A percentile compares a stretch with the other conserved stretches of the same genome.
These are phyloP conservation scores for Leguminivora glycinivorella DNA, from an alignment of 1,140 invertebrate species.

Conservation along the genomic window DNA sequence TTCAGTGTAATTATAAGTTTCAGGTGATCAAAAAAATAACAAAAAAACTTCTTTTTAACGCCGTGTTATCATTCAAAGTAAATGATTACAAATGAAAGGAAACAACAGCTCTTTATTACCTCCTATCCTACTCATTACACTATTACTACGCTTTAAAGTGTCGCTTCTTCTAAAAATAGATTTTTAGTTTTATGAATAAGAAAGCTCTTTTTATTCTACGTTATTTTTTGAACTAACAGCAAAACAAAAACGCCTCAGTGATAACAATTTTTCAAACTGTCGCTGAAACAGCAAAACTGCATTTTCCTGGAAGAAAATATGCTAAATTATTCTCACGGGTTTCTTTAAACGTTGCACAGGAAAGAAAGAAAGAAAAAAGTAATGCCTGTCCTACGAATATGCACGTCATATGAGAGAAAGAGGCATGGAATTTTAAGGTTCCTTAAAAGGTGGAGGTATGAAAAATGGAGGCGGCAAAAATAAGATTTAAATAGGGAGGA, in stretches of 20 bases:
- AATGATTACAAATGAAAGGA: no score
- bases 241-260: background rate
- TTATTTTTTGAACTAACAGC: no score
- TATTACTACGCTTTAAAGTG: no score
- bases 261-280: background rate
- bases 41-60: no score
- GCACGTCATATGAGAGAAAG: slow-evolving; percentile 21
- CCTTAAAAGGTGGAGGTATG: background rate
- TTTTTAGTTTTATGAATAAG: no score
- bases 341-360: slow-evolving; percentile 12
- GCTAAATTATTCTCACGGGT: background rate
- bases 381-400: background rate
- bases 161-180: no score
- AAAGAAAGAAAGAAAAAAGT: slow-evolving; percentile 10
- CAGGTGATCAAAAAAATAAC: no score
- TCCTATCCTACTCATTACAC: no score
- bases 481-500: no score
- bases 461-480: background rate
- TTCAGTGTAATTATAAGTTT: no score
- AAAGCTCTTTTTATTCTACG: background rate
- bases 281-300: background rate
- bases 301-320: slow-evolving; percentile 1
- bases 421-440: slow-evolving; percentile 19
- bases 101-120: no score
- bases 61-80: no score